Evolutionary conservation across 2,113 vertebrate species (phyloP).

Genomic region (Limanda limanda): DNA sequence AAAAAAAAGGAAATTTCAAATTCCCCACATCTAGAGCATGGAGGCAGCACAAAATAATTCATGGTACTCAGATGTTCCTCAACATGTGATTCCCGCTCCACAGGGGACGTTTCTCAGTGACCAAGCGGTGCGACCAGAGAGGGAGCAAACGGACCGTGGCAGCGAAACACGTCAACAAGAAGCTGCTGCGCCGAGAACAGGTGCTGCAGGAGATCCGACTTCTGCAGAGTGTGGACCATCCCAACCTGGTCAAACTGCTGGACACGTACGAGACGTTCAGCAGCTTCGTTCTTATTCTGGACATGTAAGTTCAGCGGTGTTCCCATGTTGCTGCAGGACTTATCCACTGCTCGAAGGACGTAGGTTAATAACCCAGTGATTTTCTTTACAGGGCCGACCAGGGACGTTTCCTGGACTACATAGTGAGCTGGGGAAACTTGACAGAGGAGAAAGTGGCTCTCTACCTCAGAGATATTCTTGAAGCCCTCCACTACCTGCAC

Average conservation of each 20-base stretch:
- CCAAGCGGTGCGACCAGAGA: constrained; percentile 95
- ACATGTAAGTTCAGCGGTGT: constrained; percentile 86
- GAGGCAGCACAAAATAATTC: background rate
- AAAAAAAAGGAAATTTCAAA: background rate
- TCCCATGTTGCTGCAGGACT: background rate
- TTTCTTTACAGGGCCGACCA: constrained; percentile 89
- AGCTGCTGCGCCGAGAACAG: constrained; percentile 95
- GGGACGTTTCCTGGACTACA: constrained; percentile 95
- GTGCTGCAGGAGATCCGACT: constrained; percentile 93
- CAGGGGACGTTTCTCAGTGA: constrained; percentile 97
- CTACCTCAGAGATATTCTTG: constrained; percentile 95
- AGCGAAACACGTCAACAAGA: constrained; percentile 96
- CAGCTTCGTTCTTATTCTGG: constrained; percentile 91
- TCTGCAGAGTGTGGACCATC: constrained; percentile 93
- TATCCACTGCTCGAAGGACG: background rate
- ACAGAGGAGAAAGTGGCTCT: constrained; percentile 95
- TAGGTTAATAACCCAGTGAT: background rate
- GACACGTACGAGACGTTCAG: constrained; percentile 94
- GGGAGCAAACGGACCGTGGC: constrained; percentile 92
- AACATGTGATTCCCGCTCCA: background rate
- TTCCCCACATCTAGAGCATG: background rate
- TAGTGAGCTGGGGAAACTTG: constrained; percentile 97
- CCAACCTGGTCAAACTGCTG: constrained; percentile 91
- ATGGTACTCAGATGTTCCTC: background rate
- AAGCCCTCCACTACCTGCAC: constrained; percentile 96